Evolutionary conservation across 1,140 invertebrate species (phyloP), one percentile per base, ranked within the genome.

Genomic region (Drosophila micromelanica): DNA sequence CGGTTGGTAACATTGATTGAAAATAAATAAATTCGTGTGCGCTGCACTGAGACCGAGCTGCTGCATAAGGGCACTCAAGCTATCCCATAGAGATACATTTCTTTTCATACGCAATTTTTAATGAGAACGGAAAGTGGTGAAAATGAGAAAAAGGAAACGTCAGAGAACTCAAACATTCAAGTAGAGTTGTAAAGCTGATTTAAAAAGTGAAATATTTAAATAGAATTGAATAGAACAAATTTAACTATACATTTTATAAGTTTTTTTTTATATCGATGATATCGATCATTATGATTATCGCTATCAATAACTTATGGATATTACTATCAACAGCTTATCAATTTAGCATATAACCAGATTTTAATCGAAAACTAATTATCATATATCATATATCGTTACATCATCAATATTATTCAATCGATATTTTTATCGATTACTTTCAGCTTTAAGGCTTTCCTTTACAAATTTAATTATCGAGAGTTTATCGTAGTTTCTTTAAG

Each of bases 21-120:
- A 87, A 87, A 89, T 87, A 87, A 81, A 86, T 86, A 81, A 86
- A 80, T 85, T 71, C 64, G 55, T 64, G 56, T 61, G 40, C 13
- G 23, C 46, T 27, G 46, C 46, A 49, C 12, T 27, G 13, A 42
- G 49, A 17, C 38, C 17, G 12, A 48, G 43, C 15, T 5, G 55
- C 46, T 52, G 59, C 52, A 72, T 43, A 30, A 75, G 55, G 55
- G 68, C 42, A 51, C 49, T 57, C 60, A 60, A 3, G 59, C 13
- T 13, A 46, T 30, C 27, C 73, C 60, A 43, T 55, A 37, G 30
- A 45, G 13, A 70, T 38, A 40, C 59, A 49, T 43, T 56, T 54
- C 46, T 37, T 37, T 52, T 55, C 12, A 45, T 23, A 20, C 61
- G 40, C 30, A 62, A n/a, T 43, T 38, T 67, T 30, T 32, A 49